Base-by-base conservation (phyloP, 2,797 vertebrate species). In the Pantherophis alleghaniensis region DNA sequence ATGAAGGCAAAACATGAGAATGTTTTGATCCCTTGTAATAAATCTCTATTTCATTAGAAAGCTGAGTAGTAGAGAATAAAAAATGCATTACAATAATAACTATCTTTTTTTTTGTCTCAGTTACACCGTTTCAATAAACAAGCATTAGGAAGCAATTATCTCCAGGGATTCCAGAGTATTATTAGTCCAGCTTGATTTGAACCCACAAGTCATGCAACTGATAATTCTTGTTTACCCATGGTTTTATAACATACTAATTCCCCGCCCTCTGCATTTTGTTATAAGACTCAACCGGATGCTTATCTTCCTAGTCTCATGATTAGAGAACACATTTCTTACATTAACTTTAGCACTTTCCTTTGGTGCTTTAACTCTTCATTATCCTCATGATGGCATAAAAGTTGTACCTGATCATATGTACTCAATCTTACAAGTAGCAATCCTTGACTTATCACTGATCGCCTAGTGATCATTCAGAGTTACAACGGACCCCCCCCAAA, bases 41-140 rank as follows among this genome's bases (percentile, higher is more conserved):
- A 94, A 87, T 92, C 4, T n/a, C 3, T 55, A n/a, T 74, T 86
- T 87, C 51, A 90, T 94, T 94, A 47, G 74, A 83, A 94, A 92
- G 87, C 89, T 94, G 87, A 91, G 91, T 79, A 42, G 60, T 28
- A n/a, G n/a, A 28, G 22, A 24, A 91, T 51, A 51, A 95, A 92
- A 91, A 87, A 91, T 92, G 12, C 94, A 90, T 94, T 94, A 79
- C 7, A n/a, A 90, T 37, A 59, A 89, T 60, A 53, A 24, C 7
- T 26, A 57, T 61, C 18, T 90, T 91, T 94, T 4, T 4, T 24
- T 37, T 53, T 24, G 18, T 89, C n/a, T 95, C 24, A 32, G 66
- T 37, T 90, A 66, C 86, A 51, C 53, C 22, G 20, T 79, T 69
- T 94, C 47, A 90, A 5, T 24, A 94, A 47, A 66, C 94, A 94